These are phyloP conservation scores for Sebastes ruberrimus DNA, from an alignment of 2,797 vertebrate genomes.

Conservation along the genomic window DNA sequence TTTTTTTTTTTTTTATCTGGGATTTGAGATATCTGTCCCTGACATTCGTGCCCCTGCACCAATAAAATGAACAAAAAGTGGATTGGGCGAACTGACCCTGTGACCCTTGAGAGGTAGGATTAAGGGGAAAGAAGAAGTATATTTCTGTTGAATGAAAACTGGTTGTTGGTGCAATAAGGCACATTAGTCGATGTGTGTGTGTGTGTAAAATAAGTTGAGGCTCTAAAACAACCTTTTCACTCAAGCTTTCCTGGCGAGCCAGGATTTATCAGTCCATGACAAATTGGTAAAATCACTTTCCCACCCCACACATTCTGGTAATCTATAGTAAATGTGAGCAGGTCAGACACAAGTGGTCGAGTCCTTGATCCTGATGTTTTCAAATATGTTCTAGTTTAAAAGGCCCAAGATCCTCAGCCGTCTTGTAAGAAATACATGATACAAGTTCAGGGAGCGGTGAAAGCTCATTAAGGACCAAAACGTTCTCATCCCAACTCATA, in stretches of 20 bases:
- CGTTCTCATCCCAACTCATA: too few species aligned
- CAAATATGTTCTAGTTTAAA: not conserved
- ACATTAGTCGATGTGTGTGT: not conserved
- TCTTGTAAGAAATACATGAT: not conserved
- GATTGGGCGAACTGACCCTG: not conserved
- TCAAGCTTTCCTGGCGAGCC: not conserved
- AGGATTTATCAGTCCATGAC: not conserved
- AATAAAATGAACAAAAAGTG: not conserved
- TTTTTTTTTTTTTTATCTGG: not conserved
- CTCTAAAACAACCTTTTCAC: not conserved
- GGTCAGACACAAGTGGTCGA: not conserved
- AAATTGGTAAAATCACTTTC: not conserved
- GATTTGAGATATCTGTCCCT: conserved; percentile 15
- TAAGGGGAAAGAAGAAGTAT: not conserved
- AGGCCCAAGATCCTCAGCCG: not conserved
- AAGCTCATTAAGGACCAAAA: not conserved
- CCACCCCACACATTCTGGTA: not conserved
- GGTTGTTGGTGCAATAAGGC: not conserved
- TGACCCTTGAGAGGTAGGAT: conserved; percentile 3
- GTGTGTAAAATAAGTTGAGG: not conserved
- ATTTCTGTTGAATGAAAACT: conserved; percentile 15
- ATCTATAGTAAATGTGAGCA: conserved; percentile 6
- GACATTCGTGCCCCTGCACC: not conserved
- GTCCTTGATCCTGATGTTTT: conserved; percentile 5
- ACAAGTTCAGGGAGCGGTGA: not conserved